Base-by-base conservation (phyloP, 2,797 vertebrate species). In the Ispidina lecontei region DNA sequence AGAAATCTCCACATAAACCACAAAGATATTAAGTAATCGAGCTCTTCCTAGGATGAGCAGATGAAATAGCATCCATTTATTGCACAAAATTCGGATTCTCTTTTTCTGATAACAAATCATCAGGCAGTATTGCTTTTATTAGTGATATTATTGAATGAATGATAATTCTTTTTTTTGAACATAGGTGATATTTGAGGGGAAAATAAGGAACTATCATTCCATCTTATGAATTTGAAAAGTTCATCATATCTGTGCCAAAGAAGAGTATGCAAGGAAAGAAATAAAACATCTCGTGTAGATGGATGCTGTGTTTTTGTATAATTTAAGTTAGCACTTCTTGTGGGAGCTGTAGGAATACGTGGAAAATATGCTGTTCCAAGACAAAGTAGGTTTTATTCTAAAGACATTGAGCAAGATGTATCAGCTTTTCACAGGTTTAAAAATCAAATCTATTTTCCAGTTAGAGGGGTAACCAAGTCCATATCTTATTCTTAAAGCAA, bases 371-470 rank as follows among this genome's bases (percentile, higher is more conserved):
- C 44, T 79, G 49, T 56, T 87, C 39, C 49, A 78, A 59, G 82
- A 74, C 29, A 23, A 78, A 83, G 25, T 44, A 22, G n/a, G 17
- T 59, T 84, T 49, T 65, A 37, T 62, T 41, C 41, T 4, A n/a
- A 91, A 65, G 16, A 3, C 29, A 28, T 47, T 94, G 89, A 77
- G 33, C 87, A 92, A 65, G 21, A 10, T 64, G 17, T 52, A 60
- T 69, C 46, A 46, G 9, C 26, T 69, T 87, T 82, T 78, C 11
- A 14, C 39, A 16, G 58, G 35, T 54, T 44, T 87, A 44, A 55
- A 71, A 72, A 81, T 26, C 59, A 76, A 83, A 68, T 77, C 3
- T 3, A 13, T 67, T 92, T 95, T 94, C 68, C 77, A 93, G 20
- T 65, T 26, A 37, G 25, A 80, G 18, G 5, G 14, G 7, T 90